Evolutionary conservation across 2,113 vertebrate genomes (phyloP).

Genomic region (Oryzias woworae): DNA sequence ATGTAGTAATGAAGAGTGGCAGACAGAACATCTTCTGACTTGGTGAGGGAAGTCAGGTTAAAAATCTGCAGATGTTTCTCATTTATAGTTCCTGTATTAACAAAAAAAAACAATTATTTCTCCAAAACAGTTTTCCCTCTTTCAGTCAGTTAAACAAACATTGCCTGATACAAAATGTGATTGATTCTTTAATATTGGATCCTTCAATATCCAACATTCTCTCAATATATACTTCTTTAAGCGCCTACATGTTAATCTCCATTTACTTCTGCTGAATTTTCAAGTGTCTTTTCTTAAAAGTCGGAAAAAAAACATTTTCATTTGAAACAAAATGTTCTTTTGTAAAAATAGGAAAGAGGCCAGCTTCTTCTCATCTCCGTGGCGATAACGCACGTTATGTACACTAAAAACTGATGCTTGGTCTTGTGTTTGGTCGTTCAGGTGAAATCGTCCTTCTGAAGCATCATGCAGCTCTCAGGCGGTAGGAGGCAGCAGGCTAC

Average conservation of each 20-base stretch:
- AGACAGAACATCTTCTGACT: slow-evolving; percentile 90
- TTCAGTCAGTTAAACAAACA: background rate
- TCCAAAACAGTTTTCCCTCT: background rate
- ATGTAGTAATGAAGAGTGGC: slow-evolving; percentile 88
- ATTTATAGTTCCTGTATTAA: slow-evolving; percentile 75
- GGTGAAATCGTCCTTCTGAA: slow-evolving; percentile 24
- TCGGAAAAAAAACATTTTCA: too few relatives aligned
- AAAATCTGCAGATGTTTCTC: slow-evolving; percentile 83
- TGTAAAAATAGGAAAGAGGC: too few relatives aligned
- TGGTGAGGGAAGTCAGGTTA: slow-evolving; percentile 91
- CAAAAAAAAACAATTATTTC: slow-evolving; percentile 17
- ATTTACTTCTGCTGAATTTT: too few relatives aligned
- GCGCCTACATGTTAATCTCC: too few relatives aligned
- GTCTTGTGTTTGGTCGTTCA: background rate
- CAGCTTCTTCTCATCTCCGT: too few relatives aligned
- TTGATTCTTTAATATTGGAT: too few relatives aligned
- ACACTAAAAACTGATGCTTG: background rate
- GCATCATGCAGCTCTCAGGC: slow-evolving; percentile 2
- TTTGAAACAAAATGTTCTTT: too few relatives aligned
- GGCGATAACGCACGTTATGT: too few relatives aligned
- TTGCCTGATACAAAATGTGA: too few relatives aligned
- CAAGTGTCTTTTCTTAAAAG: too few relatives aligned
- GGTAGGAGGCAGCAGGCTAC: slow-evolving; percentile 54
- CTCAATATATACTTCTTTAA: too few relatives aligned
- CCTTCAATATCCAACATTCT: too few relatives aligned